A percentile compares a stretch with the other conserved stretches of the same genome.
These are phyloP conservation scores for Anoplius nigerrimus DNA, from an alignment of 2,888 invertebrate genomes.

Conservation along the genomic window DNA sequence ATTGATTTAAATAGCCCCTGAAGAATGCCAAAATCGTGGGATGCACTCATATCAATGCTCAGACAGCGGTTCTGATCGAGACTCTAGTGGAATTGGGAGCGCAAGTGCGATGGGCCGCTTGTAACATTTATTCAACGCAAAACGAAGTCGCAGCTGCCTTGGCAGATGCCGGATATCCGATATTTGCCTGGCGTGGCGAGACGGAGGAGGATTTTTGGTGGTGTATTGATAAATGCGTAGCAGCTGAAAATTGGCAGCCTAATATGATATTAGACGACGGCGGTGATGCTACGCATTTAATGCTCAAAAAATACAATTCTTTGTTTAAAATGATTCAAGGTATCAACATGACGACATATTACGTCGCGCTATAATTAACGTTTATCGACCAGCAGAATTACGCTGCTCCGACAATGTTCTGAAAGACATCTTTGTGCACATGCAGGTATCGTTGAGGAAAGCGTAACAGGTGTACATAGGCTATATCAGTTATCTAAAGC, in stretches of 20 bases:
- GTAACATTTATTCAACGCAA: constrained; percentile 99
- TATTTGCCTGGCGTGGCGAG: constrained; percentile 98
- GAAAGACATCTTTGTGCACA: constrained; percentile 35
- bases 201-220: constrained; percentile 99
- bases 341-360: constrained; percentile 42
- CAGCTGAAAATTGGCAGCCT: constrained; percentile 94
- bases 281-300: constrained; percentile 96
- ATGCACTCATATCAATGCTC: constrained; percentile 98
- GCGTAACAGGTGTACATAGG: constrained; percentile 98
- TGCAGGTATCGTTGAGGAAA: constrained; percentile 95
- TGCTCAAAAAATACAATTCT: constrained; percentile 95
- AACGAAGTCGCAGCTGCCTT: constrained; percentile 98
- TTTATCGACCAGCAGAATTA: too few relatives aligned
- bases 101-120: constrained; percentile 96
- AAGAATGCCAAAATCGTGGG: constrained; percentile 97
- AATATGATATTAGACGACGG: constrained; percentile 99
- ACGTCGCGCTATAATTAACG: too few relatives aligned
- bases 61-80: constrained; percentile 96
- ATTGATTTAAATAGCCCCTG: constrained; percentile 78
- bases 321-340: constrained; percentile 96
- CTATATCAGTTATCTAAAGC: constrained; percentile 96
- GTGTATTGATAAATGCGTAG: constrained; percentile 97
- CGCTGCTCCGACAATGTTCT: not conserved
- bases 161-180: constrained; percentile 91
- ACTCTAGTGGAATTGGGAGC: constrained; percentile 92